phyloP scores from a whole-genome alignment of 1,140 invertebrate species.

The Venturia canescens region DNA sequence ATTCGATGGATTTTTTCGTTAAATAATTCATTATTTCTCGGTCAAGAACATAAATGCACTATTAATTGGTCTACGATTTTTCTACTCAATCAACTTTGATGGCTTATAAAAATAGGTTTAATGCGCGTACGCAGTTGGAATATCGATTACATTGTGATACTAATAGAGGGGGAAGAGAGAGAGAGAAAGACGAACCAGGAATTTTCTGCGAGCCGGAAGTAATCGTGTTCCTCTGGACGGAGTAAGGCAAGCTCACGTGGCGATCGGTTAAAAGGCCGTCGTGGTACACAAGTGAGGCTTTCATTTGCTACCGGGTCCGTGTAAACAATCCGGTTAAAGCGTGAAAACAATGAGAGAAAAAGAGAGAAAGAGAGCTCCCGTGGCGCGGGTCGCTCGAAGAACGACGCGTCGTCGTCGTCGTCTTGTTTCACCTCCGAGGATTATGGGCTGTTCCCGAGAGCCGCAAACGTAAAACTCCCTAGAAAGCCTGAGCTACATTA shows the following conservation, averaged over 20 bases:
- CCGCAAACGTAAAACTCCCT: not conserved
- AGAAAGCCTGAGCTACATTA: not conserved
- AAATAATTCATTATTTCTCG: no score
- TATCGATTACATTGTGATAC: conserved; percentile 31
- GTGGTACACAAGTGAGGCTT: not conserved
- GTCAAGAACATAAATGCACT: no score
- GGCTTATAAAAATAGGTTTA: conserved; percentile 4
- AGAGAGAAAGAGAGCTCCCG: conserved; percentile 38
- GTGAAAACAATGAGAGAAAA: conserved; percentile 47
- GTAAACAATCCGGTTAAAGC: conserved; percentile 42
- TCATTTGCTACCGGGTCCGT: conserved; percentile 37
- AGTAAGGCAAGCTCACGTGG: conserved; percentile 18
- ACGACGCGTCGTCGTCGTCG: conserved; percentile 15
- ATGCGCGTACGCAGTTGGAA: not conserved
- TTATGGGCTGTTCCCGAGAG: conserved; percentile 33
- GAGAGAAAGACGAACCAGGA: not conserved
- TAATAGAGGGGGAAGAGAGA: not conserved
- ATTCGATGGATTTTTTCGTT: no score
- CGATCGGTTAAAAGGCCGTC: not conserved
- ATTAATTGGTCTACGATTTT: not conserved
- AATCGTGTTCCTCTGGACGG: conserved; percentile 35
- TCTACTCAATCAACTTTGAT: not conserved
- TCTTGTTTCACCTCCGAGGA: conserved; percentile 26
- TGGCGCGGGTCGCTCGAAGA: conserved; percentile 13
- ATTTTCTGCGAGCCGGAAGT: conserved; percentile 33